Evolutionary conservation across 2,797 vertebrate species (phyloP).

Genomic region (Helostoma temminkii): DNA sequence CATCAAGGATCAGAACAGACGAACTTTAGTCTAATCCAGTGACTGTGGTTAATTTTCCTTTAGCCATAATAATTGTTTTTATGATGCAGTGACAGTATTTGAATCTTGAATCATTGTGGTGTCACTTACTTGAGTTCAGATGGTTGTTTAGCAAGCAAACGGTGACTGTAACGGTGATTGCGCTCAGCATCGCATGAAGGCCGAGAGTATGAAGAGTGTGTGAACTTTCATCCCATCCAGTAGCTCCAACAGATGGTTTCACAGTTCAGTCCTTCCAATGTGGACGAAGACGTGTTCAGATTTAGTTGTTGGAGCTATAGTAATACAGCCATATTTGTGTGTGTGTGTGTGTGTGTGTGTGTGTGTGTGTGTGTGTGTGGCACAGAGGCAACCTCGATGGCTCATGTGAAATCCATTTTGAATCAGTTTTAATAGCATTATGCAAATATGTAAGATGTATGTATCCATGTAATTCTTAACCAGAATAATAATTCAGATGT

Average conservation of each 20-base stretch:
- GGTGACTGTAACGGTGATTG: conserved; percentile 55
- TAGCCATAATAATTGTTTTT: conserved; percentile 24
- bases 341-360: conserved; percentile 4
- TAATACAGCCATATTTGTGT: conserved; percentile 66
- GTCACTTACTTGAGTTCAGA: conserved; percentile 46
- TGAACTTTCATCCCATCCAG: conserved; percentile 56
- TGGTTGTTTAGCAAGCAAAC: conserved; percentile 60
- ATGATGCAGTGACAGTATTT: conserved; percentile 47
- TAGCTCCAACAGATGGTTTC: conserved; percentile 21
- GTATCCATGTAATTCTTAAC: conserved; percentile 79
- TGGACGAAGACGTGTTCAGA: conserved; percentile 37
- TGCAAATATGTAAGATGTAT: conserved; percentile 80
- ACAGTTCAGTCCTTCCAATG: conserved; percentile 16
- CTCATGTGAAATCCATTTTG: conserved; percentile 59
- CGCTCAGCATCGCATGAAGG: conserved; percentile 24
- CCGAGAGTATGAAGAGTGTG: conserved; percentile 29
- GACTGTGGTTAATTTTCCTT: conserved; percentile 30
- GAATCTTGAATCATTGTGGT: conserved; percentile 43
- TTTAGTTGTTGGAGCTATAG: conserved; percentile 52
- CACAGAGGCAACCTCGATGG: conserved; percentile 20
- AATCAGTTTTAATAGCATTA: conserved; percentile 69
- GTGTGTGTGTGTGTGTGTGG: background rate
- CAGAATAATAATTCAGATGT: conserved; percentile 77
- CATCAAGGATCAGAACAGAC: conserved; percentile 33
- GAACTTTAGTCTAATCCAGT: conserved; percentile 2